phyloP scores from a whole-genome alignment of 2,113 vertebrate species.

The Lonchura striata region DNA sequence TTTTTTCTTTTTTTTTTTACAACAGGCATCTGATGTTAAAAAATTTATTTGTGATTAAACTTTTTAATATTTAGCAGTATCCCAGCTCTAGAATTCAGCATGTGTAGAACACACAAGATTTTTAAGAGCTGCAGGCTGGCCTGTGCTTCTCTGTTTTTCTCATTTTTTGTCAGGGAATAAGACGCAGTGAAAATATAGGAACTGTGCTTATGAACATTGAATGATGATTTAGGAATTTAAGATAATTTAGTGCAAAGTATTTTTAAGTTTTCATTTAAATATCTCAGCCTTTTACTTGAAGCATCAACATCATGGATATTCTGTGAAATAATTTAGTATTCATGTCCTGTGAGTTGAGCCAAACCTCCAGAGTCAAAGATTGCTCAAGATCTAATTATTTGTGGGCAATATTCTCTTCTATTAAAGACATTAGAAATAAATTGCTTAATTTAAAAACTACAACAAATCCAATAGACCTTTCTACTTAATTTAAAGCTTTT shows the following conservation, averaged over 20 bases:
- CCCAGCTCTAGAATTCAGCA: not conserved
- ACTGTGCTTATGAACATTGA: not conserved
- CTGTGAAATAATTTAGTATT: not conserved
- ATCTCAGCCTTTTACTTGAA: not conserved
- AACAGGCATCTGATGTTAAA: not conserved
- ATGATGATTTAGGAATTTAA: not conserved
- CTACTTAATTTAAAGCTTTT: not conserved
- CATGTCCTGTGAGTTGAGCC: not conserved
- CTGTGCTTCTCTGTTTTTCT: not conserved
- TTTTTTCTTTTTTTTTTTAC: not conserved
- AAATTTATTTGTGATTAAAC: not conserved
- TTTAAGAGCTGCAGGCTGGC: not conserved
- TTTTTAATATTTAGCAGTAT: not conserved
- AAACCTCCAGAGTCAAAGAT: not conserved
- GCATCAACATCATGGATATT: not conserved
- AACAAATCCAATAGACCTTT: not conserved
- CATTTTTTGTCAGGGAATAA: not conserved
- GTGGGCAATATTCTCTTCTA: not conserved
- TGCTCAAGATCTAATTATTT: not conserved
- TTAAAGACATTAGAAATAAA: not conserved
- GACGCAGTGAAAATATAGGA: not conserved
- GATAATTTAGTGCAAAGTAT: not conserved
- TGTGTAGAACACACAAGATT: not conserved
- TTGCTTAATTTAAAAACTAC: not conserved
- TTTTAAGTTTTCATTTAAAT: not conserved